These are phyloP conservation scores for Cephus spinipes DNA, from an alignment of 2,888 invertebrate genomes.

Conservation along the genomic window DNA sequence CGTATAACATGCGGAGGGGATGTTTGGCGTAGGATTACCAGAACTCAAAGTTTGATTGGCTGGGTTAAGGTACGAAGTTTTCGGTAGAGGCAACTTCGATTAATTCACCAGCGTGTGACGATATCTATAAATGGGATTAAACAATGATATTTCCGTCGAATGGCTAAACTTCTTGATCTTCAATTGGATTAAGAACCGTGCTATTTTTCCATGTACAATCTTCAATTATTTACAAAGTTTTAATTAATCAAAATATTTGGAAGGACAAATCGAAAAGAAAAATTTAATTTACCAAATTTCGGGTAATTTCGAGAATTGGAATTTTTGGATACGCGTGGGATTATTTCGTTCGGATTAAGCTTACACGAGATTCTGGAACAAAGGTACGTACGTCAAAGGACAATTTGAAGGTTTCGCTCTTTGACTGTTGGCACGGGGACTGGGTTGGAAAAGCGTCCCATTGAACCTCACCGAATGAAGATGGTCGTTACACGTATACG, in stretches of 20 bases:
- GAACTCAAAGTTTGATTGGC: constrained; percentile 64
- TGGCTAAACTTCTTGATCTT: not conserved
- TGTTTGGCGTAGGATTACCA: constrained; percentile 61
- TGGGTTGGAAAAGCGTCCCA: not conserved
- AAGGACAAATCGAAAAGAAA: not conserved
- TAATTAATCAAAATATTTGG: not conserved
- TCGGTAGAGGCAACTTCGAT: constrained; percentile 21
- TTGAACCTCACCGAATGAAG: not conserved
- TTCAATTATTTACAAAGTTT: not conserved
- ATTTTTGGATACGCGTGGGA: not conserved
- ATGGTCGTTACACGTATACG: not conserved
- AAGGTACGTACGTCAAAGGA: not conserved
- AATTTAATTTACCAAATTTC: not conserved
- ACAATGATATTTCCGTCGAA: not conserved
- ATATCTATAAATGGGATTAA: constrained; percentile 2
- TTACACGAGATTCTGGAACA: not conserved
- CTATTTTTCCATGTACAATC: not conserved
- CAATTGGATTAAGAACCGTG: not conserved
- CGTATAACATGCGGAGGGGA: constrained; percentile 52
- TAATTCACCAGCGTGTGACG: constrained; percentile 1
- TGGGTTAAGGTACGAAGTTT: constrained; percentile 61
- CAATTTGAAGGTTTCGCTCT: not conserved
- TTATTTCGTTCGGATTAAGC: not conserved
- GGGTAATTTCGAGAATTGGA: not conserved
- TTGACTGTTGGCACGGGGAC: not conserved